Conservation (phyloP, 2,797 vertebrate genomes). For the Myiotriccus ornatus region DNA sequence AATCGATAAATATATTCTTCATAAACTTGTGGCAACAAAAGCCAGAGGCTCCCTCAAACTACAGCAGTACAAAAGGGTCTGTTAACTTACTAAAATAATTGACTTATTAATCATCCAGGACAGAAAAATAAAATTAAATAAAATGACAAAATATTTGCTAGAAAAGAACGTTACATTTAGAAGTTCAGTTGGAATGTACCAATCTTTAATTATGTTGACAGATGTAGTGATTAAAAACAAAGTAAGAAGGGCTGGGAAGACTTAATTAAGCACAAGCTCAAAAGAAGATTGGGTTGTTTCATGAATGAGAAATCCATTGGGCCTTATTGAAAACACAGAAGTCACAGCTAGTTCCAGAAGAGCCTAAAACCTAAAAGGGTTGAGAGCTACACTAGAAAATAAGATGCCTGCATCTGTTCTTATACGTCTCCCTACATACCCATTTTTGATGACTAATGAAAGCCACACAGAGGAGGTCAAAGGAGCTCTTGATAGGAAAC, state of each 20-base stretch:
- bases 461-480: background rate
- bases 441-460: background rate
- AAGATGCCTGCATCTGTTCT: background rate
- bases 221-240: background rate
- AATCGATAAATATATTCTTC: background rate
- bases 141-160: background rate
- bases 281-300: background rate
- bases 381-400: background rate
- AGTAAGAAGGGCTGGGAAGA: background rate
- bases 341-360: background rate
- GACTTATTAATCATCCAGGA: background rate
- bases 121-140: background rate
- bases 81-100: background rate
- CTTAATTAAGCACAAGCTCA: background rate
- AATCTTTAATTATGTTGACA: background rate
- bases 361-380: background rate
- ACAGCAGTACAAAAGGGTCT: background rate
- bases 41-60: background rate
- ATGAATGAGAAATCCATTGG: background rate
- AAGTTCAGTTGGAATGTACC: background rate
- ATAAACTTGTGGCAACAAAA: background rate
- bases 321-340: background rate
- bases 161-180: background rate
- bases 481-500: background rate
- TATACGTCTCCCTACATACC: fast-evolving